Evolutionary conservation across 2,888 invertebrate genomes (phyloP).

Genomic region (Habrosyne pyritoides): DNA sequence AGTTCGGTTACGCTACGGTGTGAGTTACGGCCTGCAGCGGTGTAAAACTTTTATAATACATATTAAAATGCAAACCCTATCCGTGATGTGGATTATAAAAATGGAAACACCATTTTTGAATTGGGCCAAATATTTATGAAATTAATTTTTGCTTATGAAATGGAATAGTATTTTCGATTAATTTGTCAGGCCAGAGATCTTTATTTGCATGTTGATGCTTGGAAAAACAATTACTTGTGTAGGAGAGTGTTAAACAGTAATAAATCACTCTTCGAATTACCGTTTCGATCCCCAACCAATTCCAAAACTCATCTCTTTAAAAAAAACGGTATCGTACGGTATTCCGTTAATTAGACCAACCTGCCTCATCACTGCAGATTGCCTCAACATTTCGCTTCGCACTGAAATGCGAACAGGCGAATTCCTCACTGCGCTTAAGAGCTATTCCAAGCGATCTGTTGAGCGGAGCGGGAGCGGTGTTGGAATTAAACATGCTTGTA

Average conservation of each 20-base stretch:
- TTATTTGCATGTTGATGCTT: too few species aligned
- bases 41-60: too few species aligned
- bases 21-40: not conserved
- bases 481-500: not conserved
- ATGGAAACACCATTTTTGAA: too few species aligned
- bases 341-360: not conserved
- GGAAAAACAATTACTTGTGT: too few species aligned
- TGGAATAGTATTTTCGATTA: too few species aligned
- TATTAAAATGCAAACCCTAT: too few species aligned
- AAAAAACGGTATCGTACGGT: not conserved
- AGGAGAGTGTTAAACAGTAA: too few species aligned
- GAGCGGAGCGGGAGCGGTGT: not conserved
- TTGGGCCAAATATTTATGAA: too few species aligned
- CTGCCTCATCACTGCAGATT: not conserved
- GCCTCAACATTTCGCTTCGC: slow-evolving; percentile 1
- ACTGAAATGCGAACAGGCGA: not conserved
- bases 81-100: too few species aligned
- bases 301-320: not conserved
- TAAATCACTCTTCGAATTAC: not conserved
- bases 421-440: not conserved
- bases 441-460: not conserved
- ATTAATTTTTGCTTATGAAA: too few species aligned
- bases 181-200: too few species aligned
- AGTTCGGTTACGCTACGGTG: slow-evolving; percentile 3
- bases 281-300: not conserved